Evolutionary conservation across 2,888 invertebrate genomes (phyloP), one percentile per base, ranked within the genome.

Genomic region (Microplitis manilae): DNA sequence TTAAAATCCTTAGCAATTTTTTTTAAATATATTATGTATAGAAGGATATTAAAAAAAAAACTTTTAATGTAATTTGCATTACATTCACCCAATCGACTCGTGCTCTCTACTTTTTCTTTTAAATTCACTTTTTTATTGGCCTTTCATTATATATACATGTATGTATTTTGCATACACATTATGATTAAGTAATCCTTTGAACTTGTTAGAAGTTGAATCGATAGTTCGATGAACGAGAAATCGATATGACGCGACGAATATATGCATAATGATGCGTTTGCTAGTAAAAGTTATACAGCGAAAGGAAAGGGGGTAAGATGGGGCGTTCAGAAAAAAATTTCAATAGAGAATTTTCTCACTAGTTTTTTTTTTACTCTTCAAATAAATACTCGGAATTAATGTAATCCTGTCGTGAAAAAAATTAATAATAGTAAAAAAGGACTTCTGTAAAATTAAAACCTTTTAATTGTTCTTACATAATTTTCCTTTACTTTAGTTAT

Each of bases 181-280:
- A 69, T 73, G 73, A 73, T 77, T 68, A 69, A 73, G 62, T 68
- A 60, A 30, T 76, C 61, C 70, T 76, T 61, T 76, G 60, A 76
- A 76, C 76, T 61, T 71, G 38, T 62, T 68, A 40, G 59, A 38
- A 20, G 41, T 50, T 61, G 4, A 60, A 41, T 72, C 9, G 59
- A 64, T 60, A 38, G 59, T 62, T 39, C 61, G 62, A 72, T 62
- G 62, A 65, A 68, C 50, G 73, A 62, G 68, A 67, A 77, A 77
- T 73, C 73, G 73, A 73, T 77, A 77, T 73, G 61, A 67, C 77
- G 73, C 69, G 77, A 77, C 73, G 77, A 77, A 77, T 77, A 73
- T 64, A 73, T 77, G 73, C 77, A 77, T 77, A 77, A 62, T 77
- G 72, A 77, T 77, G 72, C 62, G 41, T 30, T 65, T 65, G 39